Evolutionary conservation across 2,888 invertebrate species (phyloP), one percentile per base, ranked within the genome.

Genomic region (Priocnemis perturbator): DNA sequence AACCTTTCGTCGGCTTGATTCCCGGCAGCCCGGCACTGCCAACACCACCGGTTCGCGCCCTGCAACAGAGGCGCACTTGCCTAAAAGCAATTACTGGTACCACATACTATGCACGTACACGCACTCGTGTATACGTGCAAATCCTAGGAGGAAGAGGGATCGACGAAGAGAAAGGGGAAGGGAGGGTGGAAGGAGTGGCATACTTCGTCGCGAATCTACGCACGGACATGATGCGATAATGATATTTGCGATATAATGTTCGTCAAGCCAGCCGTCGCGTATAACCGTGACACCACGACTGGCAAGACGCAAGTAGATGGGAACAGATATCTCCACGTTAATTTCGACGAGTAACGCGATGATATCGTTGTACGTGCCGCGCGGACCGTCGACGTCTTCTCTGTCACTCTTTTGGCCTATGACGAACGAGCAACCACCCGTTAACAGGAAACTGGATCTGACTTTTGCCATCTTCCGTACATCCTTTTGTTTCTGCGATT

Each of bases 71-170:
- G 48, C 52, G 62, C 65, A 62, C 67, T 71, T 52, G 65, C 52
- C 80, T 80, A 78, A 80, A 80, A 80, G 73, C 79, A 80, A 79
- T 79, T 79, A 79, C 81, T 58, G 75, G 26, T 52, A 50, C 50
- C 20, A 55, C 53, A 26, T 47, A 15, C 26, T 58, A 45, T 19
- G 19, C 37, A 3, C 17, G 26, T 53, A 67, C 65, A 56, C n/a
- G 58, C 64, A 55, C 44, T n/a, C 60, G 47, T 61, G 52, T 60
- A 64, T 64, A 21, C 57, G 53, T 58, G 15, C 23, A 55, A 55
- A 50, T 52, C 62, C 45, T 37, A 37, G 23, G 52, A 56, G 37
- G 7, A 11, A 37, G 37, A 37, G 11, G 37, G 14, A 37, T 11
- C 11, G 37, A 37, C 37, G 11, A 9, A 37, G 37, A 66, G 67